phyloP scores from a whole-genome alignment of 1,140 invertebrate genomes.

The Olivierus martensii region DNA sequence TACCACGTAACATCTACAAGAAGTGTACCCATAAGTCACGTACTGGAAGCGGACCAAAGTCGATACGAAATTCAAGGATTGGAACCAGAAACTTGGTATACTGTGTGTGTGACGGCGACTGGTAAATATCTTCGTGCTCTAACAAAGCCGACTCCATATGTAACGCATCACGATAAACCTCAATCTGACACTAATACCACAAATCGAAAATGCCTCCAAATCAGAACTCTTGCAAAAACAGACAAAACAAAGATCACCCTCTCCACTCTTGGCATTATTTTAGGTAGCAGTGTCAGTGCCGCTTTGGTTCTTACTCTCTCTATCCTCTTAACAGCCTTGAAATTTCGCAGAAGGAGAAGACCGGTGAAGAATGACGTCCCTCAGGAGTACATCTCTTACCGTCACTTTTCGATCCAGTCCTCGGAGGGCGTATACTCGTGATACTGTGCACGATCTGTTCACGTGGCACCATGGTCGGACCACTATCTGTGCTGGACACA shows the following conservation, averaged over 20 bases:
- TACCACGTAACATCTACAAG: constrained; percentile 55
- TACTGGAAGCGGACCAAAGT: constrained; percentile 46
- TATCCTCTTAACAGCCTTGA: constrained; percentile 65
- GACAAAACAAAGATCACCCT: constrained; percentile 20
- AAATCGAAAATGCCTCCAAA: constrained; percentile 23
- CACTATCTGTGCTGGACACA: too few relatives aligned
- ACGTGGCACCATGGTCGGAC: too few relatives aligned
- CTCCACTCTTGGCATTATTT: constrained; percentile 52
- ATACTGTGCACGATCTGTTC: not conserved
- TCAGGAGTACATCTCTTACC: constrained; percentile 56
- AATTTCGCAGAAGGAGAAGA: constrained; percentile 59
- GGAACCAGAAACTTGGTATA: constrained; percentile 58
- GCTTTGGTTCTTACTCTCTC: constrained; percentile 67
- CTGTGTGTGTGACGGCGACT: constrained; percentile 67
- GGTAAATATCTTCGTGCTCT: constrained; percentile 43
- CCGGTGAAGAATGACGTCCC: constrained; percentile 31
- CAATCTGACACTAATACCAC: constrained; percentile 8
- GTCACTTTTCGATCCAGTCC: constrained; percentile 34
- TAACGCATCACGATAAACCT: constrained; percentile 10
- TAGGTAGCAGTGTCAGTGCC: constrained; percentile 69
- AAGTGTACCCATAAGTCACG: constrained; percentile 31
- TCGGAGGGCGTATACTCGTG: constrained; percentile 22
- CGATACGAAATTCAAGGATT: constrained; percentile 55
- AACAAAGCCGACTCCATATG: constrained; percentile 19
- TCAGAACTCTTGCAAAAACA: constrained; percentile 16